Percentiles rank a stretch among this genome's conserved stretches.
These are phyloP conservation scores for Popillia japonica DNA, from an alignment of 1,140 invertebrate species.

Conservation along the genomic window DNA sequence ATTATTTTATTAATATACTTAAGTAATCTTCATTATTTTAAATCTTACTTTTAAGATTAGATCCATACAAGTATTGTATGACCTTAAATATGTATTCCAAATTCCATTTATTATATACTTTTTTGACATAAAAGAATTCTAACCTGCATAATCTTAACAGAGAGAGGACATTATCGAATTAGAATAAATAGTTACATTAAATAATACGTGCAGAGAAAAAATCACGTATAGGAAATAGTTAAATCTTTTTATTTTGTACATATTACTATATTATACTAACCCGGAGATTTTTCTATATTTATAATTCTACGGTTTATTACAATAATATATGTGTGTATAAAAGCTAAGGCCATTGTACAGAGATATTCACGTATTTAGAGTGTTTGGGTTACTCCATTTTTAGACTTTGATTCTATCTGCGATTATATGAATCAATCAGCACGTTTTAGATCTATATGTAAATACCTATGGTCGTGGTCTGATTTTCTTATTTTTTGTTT, in stretches of 20 bases:
- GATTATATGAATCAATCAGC: no score
- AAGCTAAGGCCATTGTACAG: background rate
- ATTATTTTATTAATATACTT: constrained; percentile 23
- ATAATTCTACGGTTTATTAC: constrained; percentile 33
- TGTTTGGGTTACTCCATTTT: background rate
- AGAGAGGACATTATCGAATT: constrained; percentile 9
- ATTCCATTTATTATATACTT: constrained; percentile 4
- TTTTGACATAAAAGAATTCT: background rate
- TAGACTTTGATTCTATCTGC: no score
- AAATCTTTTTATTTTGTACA: constrained; percentile 14
- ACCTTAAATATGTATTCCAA: constrained; percentile 16
- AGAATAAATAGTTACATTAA: constrained; percentile 27
- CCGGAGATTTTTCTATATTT: constrained; percentile 28
- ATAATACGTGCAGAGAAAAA: background rate
- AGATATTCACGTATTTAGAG: constrained; percentile 3
- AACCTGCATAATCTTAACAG: constrained; percentile 22
- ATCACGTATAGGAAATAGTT: constrained; percentile 25
- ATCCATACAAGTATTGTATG: background rate
- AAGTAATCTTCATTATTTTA: constrained; percentile 9
- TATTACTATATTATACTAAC: constrained; percentile 11
- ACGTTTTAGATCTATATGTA: no score
- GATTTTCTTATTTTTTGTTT: background rate
- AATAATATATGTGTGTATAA: constrained; percentile 25
- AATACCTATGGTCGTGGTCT: no score
- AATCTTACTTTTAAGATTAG: constrained; percentile 16